Conservation (phyloP, 2,888 invertebrate species). For the Tiliacea aurago region DNA sequence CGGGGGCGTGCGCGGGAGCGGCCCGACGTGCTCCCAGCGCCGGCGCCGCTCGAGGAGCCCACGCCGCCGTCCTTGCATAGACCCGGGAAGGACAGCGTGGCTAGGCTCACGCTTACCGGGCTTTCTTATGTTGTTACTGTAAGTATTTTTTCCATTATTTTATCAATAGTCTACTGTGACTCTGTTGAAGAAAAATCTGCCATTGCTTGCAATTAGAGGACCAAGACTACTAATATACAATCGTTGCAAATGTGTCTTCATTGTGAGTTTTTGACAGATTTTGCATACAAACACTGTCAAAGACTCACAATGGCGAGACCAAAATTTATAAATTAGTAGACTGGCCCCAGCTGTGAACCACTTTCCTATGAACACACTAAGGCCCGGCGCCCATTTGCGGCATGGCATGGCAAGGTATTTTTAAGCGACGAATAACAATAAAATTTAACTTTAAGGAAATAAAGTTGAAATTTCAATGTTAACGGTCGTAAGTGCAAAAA, state of each 20-base stretch:
- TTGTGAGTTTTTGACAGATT: no score
- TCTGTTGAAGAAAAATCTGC: not conserved
- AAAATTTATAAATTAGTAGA: no score
- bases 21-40: constrained; percentile 87
- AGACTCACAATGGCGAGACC: no score
- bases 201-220: not conserved
- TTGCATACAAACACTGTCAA: no score
- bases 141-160: constrained; percentile 76
- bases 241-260: no score
- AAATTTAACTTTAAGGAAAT: no score
- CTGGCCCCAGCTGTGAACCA: not conserved
- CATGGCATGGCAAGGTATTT: no score
- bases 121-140: constrained; percentile 95
- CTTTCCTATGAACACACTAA: not conserved
- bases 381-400: no score
- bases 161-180: not conserved
- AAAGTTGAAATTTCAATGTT: no score
- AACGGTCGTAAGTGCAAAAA: no score
- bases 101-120: constrained; percentile 95
- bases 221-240: no score
- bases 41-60: constrained; percentile 83
- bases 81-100: constrained; percentile 94
- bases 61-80: constrained; percentile 81
- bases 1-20: constrained; percentile 88
- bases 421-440: no score